Percentiles rank a stretch among this genome's conserved stretches.
Conservation (phyloP, 2,797 vertebrate genomes). For the Apogon hyalosoma region DNA sequence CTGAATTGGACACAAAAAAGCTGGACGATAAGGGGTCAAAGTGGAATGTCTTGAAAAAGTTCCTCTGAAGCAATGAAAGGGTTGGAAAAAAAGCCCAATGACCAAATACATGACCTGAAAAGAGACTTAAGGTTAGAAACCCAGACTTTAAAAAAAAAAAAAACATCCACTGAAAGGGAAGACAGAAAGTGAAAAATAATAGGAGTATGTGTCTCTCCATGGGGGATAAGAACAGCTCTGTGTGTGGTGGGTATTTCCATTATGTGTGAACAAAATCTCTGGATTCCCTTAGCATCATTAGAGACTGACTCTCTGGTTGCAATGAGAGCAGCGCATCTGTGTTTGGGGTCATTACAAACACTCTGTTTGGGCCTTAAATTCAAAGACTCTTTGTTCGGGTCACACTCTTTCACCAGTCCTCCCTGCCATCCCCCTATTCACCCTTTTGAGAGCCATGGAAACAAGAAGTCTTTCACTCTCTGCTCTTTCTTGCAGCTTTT, state of each 20-base stretch:
- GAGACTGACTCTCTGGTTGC: constrained; percentile 56
- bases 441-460: constrained; percentile 74
- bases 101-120: constrained; percentile 39
- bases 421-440: constrained; percentile 70
- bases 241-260: constrained; percentile 66
- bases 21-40: constrained; percentile 45
- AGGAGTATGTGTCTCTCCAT: constrained; percentile 53
- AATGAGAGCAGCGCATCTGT: constrained; percentile 67
- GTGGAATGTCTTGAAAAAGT: constrained; percentile 34
- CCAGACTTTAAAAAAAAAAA: constrained; percentile 32
- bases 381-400: constrained; percentile 79
- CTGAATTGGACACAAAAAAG: constrained; percentile 15
- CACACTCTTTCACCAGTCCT: constrained; percentile 73
- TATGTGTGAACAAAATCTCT: constrained; percentile 65
- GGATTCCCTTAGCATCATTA: constrained; percentile 71
- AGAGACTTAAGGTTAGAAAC: constrained; percentile 49
- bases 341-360: constrained; percentile 76
- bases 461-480: constrained; percentile 74
- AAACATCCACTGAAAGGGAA: constrained; percentile 32
- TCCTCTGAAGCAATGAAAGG: constrained; percentile 28
- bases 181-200: constrained; percentile 59
- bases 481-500: constrained; percentile 58
- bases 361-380: constrained; percentile 75
- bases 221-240: constrained; percentile 52
- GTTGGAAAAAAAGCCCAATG: constrained; percentile 20